These are phyloP conservation scores for Falco naumanni DNA, from an alignment of 2,797 vertebrate genomes.

Conservation along the genomic window DNA sequence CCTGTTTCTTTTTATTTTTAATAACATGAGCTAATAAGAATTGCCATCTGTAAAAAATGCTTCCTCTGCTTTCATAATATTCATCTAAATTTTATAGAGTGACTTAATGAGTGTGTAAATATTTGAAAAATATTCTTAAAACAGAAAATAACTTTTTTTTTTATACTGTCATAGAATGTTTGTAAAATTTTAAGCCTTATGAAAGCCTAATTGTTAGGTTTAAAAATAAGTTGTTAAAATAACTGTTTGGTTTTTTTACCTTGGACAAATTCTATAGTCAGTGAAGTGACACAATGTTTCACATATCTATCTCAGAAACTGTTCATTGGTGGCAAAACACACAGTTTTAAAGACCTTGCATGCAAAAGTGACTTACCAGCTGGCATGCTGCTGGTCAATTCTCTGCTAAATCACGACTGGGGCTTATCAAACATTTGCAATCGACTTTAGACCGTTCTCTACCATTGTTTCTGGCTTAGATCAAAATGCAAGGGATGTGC, in stretches of 20 bases:
- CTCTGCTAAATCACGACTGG: background rate
- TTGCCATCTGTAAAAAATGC: background rate
- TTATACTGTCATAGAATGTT: background rate
- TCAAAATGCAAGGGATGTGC: background rate
- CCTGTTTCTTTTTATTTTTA: background rate
- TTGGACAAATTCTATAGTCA: background rate
- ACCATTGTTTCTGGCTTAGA: rapidly evolving
- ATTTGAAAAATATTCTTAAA: background rate
- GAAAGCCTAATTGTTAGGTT: background rate
- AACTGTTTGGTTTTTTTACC: background rate
- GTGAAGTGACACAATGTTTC: background rate
- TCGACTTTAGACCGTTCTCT: background rate
- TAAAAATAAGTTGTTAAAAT: background rate
- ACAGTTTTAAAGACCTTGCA: background rate
- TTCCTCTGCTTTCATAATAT: background rate
- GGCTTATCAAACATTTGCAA: rapidly evolving
- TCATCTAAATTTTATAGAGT: background rate
- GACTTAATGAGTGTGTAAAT: background rate
- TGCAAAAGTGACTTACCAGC: background rate
- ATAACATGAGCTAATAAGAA: background rate
- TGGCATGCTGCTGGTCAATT: background rate
- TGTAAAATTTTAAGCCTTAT: background rate
- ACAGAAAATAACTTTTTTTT: background rate
- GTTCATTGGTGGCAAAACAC: background rate
- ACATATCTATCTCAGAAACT: background rate